phyloP scores from a whole-genome alignment of 2,113 vertebrate genomes.

The Pao palembangensis region DNA sequence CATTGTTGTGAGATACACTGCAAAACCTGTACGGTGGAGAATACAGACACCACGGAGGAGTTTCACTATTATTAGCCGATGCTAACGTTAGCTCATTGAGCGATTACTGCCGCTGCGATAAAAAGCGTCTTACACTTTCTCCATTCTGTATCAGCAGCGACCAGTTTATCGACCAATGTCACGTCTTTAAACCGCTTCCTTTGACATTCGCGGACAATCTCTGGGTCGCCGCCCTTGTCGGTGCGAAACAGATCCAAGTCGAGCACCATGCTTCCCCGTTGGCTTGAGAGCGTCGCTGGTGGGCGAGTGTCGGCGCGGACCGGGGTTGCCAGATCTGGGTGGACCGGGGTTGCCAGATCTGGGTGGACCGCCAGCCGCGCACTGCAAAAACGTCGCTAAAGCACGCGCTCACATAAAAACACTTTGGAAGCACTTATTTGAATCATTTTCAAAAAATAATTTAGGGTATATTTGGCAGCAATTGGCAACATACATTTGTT shows the following conservation, averaged over 20 bases:
- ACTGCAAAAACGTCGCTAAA: too few species aligned
- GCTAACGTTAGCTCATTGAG: conserved; percentile 19
- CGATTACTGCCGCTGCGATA: neutral
- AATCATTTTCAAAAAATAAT: too few species aligned
- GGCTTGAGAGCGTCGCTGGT: neutral
- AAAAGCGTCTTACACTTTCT: conserved; percentile 82
- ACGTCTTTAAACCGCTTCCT: conserved; percentile 92
- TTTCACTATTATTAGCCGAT: neutral
- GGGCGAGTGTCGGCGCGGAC: neutral
- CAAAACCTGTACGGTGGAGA: too few species aligned
- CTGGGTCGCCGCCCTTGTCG: conserved; percentile 92
- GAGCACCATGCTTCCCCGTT: conserved; percentile 83
- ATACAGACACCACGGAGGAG: neutral
- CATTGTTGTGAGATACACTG: neutral
- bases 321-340: neutral
- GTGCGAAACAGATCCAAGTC: conserved; percentile 89
- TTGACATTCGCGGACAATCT: conserved; percentile 82
- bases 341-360: neutral
- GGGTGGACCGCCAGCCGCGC: too few species aligned
- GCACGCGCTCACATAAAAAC: too few species aligned
- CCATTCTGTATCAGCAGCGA: conserved; percentile 87
- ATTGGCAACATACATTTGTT: too few species aligned
- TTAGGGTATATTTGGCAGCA: too few species aligned
- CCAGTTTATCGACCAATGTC: conserved; percentile 85
- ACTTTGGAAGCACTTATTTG: too few species aligned